These are phyloP conservation scores for Hestina assimilis DNA, from an alignment of 1,140 invertebrate species.

Conservation along the genomic window DNA sequence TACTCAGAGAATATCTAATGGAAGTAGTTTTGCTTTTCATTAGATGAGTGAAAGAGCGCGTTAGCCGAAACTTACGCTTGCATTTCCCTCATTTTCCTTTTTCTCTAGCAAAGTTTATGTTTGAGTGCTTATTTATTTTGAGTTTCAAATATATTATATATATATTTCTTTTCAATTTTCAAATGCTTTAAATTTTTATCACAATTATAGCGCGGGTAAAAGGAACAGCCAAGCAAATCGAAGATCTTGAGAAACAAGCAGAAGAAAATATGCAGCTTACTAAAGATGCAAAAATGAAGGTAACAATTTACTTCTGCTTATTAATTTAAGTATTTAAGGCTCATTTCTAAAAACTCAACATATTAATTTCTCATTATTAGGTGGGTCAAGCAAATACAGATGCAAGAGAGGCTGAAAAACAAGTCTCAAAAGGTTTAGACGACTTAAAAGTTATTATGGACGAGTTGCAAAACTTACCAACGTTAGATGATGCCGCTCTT, in stretches of 20 bases:
- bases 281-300: slow-evolving; percentile 84
- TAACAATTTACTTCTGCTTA: slow-evolving; percentile 34
- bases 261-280: slow-evolving; percentile 86
- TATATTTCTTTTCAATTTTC: background rate
- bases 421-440: slow-evolving; percentile 88
- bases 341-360: background rate
- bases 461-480: slow-evolving; percentile 87
- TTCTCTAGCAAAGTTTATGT: too few relatives aligned
- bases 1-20: too few relatives aligned
- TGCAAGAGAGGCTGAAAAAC: slow-evolving; percentile 86
- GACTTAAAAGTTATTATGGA: slow-evolving; percentile 89
- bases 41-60: too few relatives aligned
- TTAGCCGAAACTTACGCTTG: too few relatives aligned
- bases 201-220: slow-evolving; percentile 81
- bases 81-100: too few relatives aligned
- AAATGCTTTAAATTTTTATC: background rate
- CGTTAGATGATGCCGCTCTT: slow-evolving; percentile 58
- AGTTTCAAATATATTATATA: too few relatives aligned
- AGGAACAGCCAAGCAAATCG: slow-evolving; percentile 84
- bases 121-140: too few relatives aligned
- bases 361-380: slow-evolving; percentile 72
- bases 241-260: slow-evolving; percentile 86
- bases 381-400: slow-evolving; percentile 93
- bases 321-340: slow-evolving; percentile 5
- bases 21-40: too few relatives aligned